Percentiles rank a stretch among this genome's conserved stretches.
Evolutionary conservation across 2,797 vertebrate genomes (phyloP).

Genomic region (Peromyscus eremicus): DNA sequence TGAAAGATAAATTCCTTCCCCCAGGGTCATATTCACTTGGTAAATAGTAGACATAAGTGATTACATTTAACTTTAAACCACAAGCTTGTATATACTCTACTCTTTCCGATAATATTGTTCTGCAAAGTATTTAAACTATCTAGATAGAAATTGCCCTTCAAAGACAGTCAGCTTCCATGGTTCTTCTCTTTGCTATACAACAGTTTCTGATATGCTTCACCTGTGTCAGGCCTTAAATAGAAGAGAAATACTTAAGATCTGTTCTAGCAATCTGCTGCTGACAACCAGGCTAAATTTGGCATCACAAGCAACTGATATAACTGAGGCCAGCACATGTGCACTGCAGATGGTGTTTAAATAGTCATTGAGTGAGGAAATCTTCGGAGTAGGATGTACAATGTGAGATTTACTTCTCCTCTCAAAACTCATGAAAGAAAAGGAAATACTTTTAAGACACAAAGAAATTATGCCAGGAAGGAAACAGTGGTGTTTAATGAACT

Average conservation of each 20-base stretch:
- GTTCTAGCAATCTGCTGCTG: conserved; percentile 28
- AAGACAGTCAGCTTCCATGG: background rate
- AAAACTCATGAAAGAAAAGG: background rate
- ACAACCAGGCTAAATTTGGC: conserved; percentile 63
- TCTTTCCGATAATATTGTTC: background rate
- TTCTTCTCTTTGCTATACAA: background rate
- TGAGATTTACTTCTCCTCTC: background rate
- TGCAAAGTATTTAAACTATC: background rate
- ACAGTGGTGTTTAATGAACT: background rate
- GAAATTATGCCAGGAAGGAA: conserved; percentile 26
- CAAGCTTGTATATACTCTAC: background rate
- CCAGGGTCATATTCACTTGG: background rate
- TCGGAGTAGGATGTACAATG: background rate
- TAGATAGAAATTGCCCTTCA: background rate
- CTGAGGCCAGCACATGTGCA: background rate
- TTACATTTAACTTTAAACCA: background rate
- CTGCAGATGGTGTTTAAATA: conserved; percentile 46
- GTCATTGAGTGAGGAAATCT: conserved; percentile 10
- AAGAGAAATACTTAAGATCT: conserved; percentile 25
- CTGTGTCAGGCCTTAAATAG: conserved; percentile 38
- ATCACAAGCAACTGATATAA: conserved; percentile 26
- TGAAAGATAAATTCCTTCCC: background rate
- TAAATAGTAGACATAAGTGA: background rate
- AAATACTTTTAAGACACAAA: background rate
- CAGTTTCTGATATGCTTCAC: background rate